Evolutionary conservation across 2,797 vertebrate genomes (phyloP).

Genomic region (Sciaenops ocellatus): DNA sequence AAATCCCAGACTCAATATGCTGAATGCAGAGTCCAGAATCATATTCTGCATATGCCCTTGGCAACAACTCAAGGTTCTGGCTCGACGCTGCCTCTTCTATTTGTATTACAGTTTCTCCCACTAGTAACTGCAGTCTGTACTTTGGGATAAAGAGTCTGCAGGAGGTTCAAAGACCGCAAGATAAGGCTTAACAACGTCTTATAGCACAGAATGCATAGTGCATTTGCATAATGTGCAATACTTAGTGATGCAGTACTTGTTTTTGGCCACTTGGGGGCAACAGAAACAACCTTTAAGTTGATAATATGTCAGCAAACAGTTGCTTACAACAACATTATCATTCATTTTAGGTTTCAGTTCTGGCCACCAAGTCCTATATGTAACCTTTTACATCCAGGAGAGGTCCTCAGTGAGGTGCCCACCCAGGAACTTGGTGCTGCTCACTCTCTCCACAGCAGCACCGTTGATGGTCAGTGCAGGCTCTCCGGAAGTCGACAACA

Average conservation of each 20-base stretch:
- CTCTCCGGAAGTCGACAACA: no score
- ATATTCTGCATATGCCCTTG: conserved; percentile 43
- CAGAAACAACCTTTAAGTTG: no score
- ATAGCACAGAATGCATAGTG: background rate
- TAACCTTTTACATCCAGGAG: no score
- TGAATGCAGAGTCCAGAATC: conserved; percentile 39
- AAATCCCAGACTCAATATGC: conserved; percentile 66
- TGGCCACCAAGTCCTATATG: no score
- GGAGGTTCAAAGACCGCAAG: background rate
- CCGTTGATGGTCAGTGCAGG: no score
- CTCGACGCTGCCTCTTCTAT: conserved; percentile 16
- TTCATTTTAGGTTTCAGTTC: no score
- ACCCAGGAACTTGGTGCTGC: no score
- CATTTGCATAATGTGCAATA: background rate
- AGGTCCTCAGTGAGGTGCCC: no score
- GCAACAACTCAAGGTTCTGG: conserved; percentile 31
- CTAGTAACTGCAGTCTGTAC: background rate
- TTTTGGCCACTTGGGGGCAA: no score
- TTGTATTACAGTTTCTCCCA: conserved; percentile 22
- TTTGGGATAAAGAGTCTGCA: conserved; percentile 10
- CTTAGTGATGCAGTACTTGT: background rate
- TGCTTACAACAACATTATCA: no score
- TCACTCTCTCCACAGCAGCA: no score
- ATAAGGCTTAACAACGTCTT: background rate
- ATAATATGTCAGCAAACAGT: no score